Base-by-base conservation (phyloP, 2,888 invertebrate genomes). In the Plagodis pulveraria region DNA sequence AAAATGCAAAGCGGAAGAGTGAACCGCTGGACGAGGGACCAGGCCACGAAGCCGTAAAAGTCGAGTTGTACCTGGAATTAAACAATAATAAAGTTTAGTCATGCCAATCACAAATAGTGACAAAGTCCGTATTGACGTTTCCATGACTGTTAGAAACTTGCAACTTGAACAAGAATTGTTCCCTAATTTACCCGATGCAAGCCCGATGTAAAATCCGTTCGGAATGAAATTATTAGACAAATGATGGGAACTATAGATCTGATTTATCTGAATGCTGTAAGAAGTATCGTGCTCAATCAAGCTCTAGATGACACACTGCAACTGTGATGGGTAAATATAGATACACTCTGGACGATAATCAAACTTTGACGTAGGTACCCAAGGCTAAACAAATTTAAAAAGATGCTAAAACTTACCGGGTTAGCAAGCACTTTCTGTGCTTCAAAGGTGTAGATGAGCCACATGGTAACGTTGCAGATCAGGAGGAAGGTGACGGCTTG, bases 381-480 rank as follows among this genome's bases (percentile, higher is more conserved):
- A n/a, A n/a, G n/a, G n/a, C n/a, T 4, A 22, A 22, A 22, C 5
- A 9, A 38, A 38, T 6, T 43, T 33, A 9, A 38, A 11, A n/a
- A 56, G 12, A 22, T 5, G 12, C 12, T 1, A 8, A 9, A 46
- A 91, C 93, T 91, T 84, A 96, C 97, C 69, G 98, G 98, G 91
- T 98, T 98, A 71, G 97, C 97, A 77, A 96, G 95, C 63, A 98
- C 98, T 91, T 98, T 98, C 89, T 98, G 97, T 71, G 97, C 97
- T 90, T 98, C 98, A 81, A 99, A 98, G 43, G 98, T 98, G 89
- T 98, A 98, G 78, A 98, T 97, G 69, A 98, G 96, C 96, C 98
- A 99, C 96, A 99, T 97, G 74, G 98, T 98, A 72, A 99, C 96
- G 88, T 99, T 99, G 91, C 97, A 97, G 82, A 99, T 98, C 63